These are phyloP conservation scores for Plestiodon gilberti DNA, from an alignment of 2,113 vertebrate species.

Conservation along the genomic window DNA sequence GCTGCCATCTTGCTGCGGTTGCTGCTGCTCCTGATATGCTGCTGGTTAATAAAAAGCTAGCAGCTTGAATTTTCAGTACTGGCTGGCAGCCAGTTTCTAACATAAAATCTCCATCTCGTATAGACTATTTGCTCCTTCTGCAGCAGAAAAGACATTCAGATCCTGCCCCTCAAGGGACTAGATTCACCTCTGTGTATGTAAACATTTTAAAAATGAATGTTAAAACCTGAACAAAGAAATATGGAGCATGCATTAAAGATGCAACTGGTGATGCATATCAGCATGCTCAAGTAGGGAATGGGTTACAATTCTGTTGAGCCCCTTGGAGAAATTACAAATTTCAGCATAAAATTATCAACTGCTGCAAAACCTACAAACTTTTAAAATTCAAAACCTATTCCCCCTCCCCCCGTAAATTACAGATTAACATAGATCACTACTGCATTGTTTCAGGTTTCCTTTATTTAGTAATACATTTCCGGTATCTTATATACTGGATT, in stretches of 20 bases:
- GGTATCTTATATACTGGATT: background rate
- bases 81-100: slow-evolving; percentile 3
- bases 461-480: background rate
- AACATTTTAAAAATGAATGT: slow-evolving; percentile 2
- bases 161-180: background rate
- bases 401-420: background rate
- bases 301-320: background rate
- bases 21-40: slow-evolving; percentile 4
- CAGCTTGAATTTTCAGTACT: slow-evolving; percentile 7
- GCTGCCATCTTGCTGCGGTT: background rate
- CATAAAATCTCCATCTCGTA: background rate
- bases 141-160: background rate
- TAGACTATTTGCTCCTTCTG: background rate
- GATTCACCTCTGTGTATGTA: fast-evolving
- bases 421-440: background rate
- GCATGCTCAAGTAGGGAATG: background rate
- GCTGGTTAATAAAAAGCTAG: slow-evolving; percentile 18
- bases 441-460: background rate
- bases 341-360: background rate
- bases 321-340: background rate
- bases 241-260: background rate
- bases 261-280: background rate
- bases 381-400: background rate
- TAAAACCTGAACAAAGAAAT: background rate
- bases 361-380: background rate